phyloP scores from a whole-genome alignment of 2,113 vertebrate species.

The Corythornis madagascariensis region DNA sequence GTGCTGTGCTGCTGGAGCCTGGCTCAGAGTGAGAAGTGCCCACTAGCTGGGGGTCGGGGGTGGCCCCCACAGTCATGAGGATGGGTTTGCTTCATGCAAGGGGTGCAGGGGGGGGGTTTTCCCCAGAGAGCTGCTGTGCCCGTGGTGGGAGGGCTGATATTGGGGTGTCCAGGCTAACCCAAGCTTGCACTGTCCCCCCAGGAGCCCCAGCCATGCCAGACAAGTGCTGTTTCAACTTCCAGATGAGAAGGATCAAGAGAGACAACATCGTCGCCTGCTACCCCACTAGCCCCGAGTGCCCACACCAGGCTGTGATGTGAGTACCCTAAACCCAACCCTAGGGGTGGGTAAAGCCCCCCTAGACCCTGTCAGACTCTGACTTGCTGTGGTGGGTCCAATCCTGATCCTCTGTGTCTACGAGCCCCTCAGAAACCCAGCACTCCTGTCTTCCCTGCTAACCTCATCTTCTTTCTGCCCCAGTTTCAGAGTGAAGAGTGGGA shows the following conservation, averaged over 20 bases:
- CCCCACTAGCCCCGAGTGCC: slow-evolving; percentile 52
- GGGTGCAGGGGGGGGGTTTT: too few species aligned
- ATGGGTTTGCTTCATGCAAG: fast-evolving
- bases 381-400: not conserved
- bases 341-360: not conserved
- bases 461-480: not conserved
- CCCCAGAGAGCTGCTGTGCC: not conserved
- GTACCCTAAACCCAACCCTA: not conserved
- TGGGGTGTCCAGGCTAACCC: not conserved
- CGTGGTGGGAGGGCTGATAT: fast-evolving
- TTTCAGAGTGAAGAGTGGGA: slow-evolving; percentile 35
- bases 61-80: not conserved
- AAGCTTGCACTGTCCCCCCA: not conserved
- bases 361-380: not conserved
- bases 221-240: slow-evolving; percentile 66
- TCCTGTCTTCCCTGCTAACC: not conserved
- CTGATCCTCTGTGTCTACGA: not conserved
- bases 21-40: slow-evolving; percentile 18
- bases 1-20: not conserved
- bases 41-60: fast-evolving
- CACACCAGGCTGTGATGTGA: slow-evolving; percentile 55
- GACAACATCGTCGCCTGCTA: slow-evolving; percentile 40
- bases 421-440: fast-evolving
- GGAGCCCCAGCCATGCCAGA: slow-evolving; percentile 2
- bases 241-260: slow-evolving; percentile 26